Percentiles rank a stretch among this genome's conserved stretches.
Evolutionary conservation across 2,888 invertebrate species (phyloP).

Genomic region (Ceriagrion tenellum): DNA sequence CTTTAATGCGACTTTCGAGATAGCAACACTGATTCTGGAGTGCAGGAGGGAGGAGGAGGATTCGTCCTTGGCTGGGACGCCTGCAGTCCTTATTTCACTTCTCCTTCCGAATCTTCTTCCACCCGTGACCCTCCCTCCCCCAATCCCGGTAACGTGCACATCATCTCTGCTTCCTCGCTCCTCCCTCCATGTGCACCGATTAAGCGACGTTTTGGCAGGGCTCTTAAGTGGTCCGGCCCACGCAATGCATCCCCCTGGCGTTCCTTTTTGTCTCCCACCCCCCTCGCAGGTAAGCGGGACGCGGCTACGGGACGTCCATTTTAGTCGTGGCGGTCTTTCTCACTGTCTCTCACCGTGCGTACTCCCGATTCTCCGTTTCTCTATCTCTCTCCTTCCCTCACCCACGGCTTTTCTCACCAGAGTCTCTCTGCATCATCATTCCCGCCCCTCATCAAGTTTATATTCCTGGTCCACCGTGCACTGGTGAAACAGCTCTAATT

Average conservation of each 20-base stretch:
- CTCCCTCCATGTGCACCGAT: not conserved
- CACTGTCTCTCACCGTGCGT: not conserved
- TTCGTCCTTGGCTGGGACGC: not conserved
- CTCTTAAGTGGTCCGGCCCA: not conserved
- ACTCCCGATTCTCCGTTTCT: not conserved
- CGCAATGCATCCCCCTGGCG: not conserved
- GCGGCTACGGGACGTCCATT: not conserved
- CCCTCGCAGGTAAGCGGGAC: not conserved
- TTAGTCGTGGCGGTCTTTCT: not conserved
- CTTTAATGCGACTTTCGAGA: too few relatives aligned
- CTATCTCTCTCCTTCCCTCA: not conserved
- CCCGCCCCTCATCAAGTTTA: not conserved
- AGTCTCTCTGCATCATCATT: not conserved
- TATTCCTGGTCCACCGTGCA: not conserved
- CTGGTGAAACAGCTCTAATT: not conserved
- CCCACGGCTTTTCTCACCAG: not conserved
- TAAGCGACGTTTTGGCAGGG: not conserved
- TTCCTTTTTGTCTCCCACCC: not conserved
- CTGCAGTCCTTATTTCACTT: not conserved
- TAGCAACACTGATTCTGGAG: too few relatives aligned
- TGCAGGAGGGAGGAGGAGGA: not conserved
- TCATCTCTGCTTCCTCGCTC: not conserved
- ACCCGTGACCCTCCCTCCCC: not conserved
- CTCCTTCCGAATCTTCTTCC: not conserved
- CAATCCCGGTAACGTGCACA: not conserved